phyloP scores from a whole-genome alignment of 2,888 invertebrate species.

The Amblyjoppa fuscipennis region DNA sequence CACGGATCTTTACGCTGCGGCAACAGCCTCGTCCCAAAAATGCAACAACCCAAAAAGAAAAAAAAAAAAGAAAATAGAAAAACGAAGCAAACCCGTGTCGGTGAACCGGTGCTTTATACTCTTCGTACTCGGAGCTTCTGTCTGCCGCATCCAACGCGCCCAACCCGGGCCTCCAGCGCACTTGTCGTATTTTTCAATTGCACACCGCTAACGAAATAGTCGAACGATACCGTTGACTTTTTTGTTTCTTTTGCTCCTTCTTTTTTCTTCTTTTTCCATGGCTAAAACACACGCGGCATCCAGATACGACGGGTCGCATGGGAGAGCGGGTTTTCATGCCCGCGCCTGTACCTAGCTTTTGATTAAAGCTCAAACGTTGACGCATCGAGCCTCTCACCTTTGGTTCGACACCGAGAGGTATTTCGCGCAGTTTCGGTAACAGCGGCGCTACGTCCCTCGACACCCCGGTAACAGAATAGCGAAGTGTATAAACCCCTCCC shows the following conservation, averaged over 20 bases:
- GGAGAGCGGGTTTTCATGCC: neutral
- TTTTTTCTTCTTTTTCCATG: constrained; percentile 68
- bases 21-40: constrained; percentile 63
- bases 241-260: neutral
- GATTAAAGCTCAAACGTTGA: constrained; percentile 22
- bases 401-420: constrained; percentile 6
- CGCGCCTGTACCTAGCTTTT: constrained; percentile 14
- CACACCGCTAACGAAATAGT: constrained; percentile 75
- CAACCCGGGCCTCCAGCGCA: neutral
- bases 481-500: constrained; percentile 1
- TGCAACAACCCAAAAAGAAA: constrained; percentile 7
- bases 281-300: constrained; percentile 48
- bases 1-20: constrained; percentile 72
- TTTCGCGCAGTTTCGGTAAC: constrained; percentile 19
- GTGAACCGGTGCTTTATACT: constrained; percentile 72
- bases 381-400: constrained; percentile 1
- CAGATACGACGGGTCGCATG: neutral
- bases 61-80: neutral
- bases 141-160: constrained; percentile 21
- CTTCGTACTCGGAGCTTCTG: constrained; percentile 10
- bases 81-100: neutral
- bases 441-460: neutral
- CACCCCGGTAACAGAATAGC: constrained; percentile 28
- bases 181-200: constrained; percentile 77
- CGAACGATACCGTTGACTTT: constrained; percentile 67